These are phyloP conservation scores for Amphipyra tragopoginis DNA, from an alignment of 2,888 invertebrate species.

Conservation along the genomic window DNA sequence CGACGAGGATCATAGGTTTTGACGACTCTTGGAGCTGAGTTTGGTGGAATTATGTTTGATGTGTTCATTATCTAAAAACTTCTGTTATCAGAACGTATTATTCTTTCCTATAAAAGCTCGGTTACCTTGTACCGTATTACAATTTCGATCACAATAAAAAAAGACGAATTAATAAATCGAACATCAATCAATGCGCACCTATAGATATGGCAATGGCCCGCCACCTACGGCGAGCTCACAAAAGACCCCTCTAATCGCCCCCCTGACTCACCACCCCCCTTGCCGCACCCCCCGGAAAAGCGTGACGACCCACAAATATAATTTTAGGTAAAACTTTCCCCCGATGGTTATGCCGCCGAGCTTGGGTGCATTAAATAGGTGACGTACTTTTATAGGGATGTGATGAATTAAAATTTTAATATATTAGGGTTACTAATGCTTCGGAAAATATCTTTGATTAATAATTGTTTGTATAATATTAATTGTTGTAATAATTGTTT, in stretches of 20 bases:
- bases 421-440: slow-evolving; percentile 48
- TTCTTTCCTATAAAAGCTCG: too few species aligned
- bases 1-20: too few species aligned
- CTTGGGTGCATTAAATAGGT: slow-evolving; percentile 79
- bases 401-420: slow-evolving; percentile 61
- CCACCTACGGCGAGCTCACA: slow-evolving; percentile 81
- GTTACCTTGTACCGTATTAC: too few species aligned
- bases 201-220: slow-evolving; percentile 75
- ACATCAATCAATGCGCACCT: slow-evolving; percentile 64
- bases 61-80: too few species aligned
- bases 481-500: too few species aligned
- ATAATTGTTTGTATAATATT: too few species aligned
- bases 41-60: too few species aligned
- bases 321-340: slow-evolving; percentile 89
- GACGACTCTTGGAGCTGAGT: too few species aligned
- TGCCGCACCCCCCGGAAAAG: slow-evolving; percentile 78
- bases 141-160: neutral
- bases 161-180: slow-evolving; percentile 51
- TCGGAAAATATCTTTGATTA: slow-evolving; percentile 42
- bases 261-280: slow-evolving; percentile 63
- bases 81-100: too few species aligned
- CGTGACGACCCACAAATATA: slow-evolving; percentile 90
- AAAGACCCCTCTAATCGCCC: slow-evolving; percentile 87
- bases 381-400: slow-evolving; percentile 61
- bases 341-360: slow-evolving; percentile 77